A percentile compares a stretch with the other conserved stretches of the same genome.
Evolutionary conservation across 2,888 invertebrate species (phyloP).

Genomic region (Allolobophora icterica): DNA sequence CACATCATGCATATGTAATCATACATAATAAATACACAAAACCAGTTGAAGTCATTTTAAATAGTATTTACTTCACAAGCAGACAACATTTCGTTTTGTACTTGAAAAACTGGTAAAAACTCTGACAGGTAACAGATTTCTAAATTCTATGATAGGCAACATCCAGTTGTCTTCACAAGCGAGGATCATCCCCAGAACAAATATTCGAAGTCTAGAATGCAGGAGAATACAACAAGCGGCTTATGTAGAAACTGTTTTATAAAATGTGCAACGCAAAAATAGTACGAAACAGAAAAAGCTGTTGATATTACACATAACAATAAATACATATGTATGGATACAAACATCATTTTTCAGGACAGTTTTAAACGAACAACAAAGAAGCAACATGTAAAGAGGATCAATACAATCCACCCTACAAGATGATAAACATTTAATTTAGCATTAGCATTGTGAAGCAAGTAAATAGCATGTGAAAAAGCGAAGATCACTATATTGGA

Average conservation of each 20-base stretch:
- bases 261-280: background rate
- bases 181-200: background rate
- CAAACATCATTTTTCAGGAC: background rate
- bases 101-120: slow-evolving; percentile 17
- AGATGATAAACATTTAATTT: background rate
- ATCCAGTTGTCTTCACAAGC: background rate
- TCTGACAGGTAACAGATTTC: background rate
- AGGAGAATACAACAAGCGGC: slow-evolving; percentile 1
- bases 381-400: background rate
- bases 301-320: slow-evolving; percentile 17
- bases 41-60: background rate
- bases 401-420: background rate
- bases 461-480: background rate
- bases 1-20: background rate
- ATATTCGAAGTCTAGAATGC: background rate
- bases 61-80: slow-evolving; percentile 9
- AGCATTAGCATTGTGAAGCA: background rate
- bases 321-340: background rate
- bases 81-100: background rate
- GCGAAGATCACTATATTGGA: background rate
- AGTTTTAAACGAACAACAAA: background rate
- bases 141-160: background rate
- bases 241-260: background rate
- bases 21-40: background rate
- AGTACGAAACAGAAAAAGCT: background rate